Conservation (phyloP, 2,797 vertebrate species). For the Zalophus californianus region DNA sequence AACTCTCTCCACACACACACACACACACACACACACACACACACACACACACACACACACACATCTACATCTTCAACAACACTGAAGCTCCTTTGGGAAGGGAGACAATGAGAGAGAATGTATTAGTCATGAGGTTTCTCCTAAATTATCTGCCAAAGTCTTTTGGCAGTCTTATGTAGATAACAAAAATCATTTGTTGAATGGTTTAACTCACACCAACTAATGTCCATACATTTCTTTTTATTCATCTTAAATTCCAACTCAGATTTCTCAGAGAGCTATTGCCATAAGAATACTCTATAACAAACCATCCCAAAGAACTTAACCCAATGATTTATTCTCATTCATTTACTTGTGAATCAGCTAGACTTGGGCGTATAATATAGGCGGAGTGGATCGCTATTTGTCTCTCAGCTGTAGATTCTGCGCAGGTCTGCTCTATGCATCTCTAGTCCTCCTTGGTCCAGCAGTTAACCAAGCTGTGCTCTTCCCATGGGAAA, state of each 20-base stretch:
- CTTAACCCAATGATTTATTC: not conserved
- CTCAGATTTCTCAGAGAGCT: not conserved
- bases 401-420: not conserved
- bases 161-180: not conserved
- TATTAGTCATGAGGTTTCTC: not conserved
- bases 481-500: not conserved
- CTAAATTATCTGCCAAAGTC: not conserved
- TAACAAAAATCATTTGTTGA: not conserved
- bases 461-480: not conserved
- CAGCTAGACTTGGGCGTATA: not conserved
- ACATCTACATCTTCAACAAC: not conserved
- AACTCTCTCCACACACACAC: not conserved
- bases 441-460: not conserved
- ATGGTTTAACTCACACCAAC: not conserved
- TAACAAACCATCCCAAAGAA: not conserved
- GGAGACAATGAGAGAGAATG: not conserved
- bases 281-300: not conserved
- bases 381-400: not conserved
- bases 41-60: not conserved
- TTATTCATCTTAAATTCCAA: not conserved
- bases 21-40: not conserved
- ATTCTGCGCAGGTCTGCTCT: not conserved
- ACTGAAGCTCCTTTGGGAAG: not conserved
- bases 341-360: not conserved
- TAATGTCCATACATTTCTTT: not conserved